These are phyloP conservation scores for Lagopus leucura DNA, from an alignment of 2,113 vertebrate genomes.

Conservation along the genomic window DNA sequence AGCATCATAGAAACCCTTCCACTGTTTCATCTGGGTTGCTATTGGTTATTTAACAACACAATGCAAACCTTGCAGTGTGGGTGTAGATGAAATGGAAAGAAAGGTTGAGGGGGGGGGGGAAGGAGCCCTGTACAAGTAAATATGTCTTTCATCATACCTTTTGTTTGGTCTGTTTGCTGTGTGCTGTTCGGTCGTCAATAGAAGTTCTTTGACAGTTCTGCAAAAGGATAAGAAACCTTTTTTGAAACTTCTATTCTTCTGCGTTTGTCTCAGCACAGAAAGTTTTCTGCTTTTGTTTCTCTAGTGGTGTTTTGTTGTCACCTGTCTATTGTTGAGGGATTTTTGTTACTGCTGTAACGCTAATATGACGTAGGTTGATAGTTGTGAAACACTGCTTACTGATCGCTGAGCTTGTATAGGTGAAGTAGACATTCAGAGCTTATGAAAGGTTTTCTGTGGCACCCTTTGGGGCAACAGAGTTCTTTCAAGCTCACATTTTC, in stretches of 20 bases:
- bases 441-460: background rate
- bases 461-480: background rate
- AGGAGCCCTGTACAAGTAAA: conserved; percentile 70
- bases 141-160: conserved; percentile 76
- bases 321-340: conserved; percentile 19
- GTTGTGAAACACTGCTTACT: background rate
- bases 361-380: background rate
- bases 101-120: conserved; percentile 63
- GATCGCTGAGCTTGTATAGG: background rate
- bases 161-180: conserved; percentile 77
- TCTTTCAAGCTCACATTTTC: background rate
- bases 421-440: conserved; percentile 31
- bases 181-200: conserved; percentile 75
- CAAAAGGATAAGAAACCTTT: conserved; percentile 64
- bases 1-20: conserved; percentile 58
- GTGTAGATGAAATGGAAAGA: conserved; percentile 68
- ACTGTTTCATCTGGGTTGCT: conserved; percentile 61
- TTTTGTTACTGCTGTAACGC: background rate
- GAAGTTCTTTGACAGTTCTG: conserved; percentile 67
- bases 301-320: background rate
- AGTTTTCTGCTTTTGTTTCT: conserved; percentile 66
- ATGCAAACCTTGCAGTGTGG: conserved; percentile 66
- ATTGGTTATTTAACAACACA: conserved; percentile 77
- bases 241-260: conserved; percentile 66
- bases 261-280: conserved; percentile 55